phyloP scores from a whole-genome alignment of 1,140 invertebrate species.

The Notospermus geniculatus region DNA sequence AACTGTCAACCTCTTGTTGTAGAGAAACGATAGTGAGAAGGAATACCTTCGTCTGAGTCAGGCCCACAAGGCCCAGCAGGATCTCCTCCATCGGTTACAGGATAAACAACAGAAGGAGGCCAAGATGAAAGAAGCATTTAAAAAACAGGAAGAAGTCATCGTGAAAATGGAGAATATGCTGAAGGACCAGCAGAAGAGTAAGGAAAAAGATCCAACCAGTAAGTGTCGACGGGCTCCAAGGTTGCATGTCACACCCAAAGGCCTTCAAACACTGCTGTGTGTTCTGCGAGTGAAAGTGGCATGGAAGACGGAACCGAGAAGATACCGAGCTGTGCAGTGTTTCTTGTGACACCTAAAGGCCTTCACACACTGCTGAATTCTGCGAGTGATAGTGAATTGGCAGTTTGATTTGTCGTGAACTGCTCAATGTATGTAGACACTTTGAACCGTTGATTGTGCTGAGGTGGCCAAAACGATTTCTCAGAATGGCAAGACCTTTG shows the following conservation, averaged over 20 bases:
- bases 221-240: conserved; percentile 22
- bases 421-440: no score
- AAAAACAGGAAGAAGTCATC: conserved; percentile 50
- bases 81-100: conserved; percentile 41
- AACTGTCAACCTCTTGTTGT: conserved; percentile 10
- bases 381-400: no score
- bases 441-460: no score
- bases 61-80: conserved; percentile 37
- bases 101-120: conserved; percentile 40
- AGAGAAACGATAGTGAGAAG: conserved; percentile 51
- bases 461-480: no score
- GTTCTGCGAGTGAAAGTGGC: no score
- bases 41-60: conserved; percentile 36
- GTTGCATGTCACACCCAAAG: conserved; percentile 9
- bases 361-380: no score
- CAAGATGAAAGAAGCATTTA: conserved; percentile 45
- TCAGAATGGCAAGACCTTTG: no score
- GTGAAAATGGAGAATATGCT: conserved; percentile 47
- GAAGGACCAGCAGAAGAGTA: conserved; percentile 29
- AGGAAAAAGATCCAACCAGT: conserved; percentile 23
- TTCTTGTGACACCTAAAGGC: background rate
- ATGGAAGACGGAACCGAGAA: no score
- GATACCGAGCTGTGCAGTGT: no score
- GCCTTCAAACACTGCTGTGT: no score
- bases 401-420: no score